Percentiles rank a stretch among this genome's conserved stretches.
phyloP scores from a whole-genome alignment of 2,797 vertebrate genomes.

The Gephyroberyx darwinii region DNA sequence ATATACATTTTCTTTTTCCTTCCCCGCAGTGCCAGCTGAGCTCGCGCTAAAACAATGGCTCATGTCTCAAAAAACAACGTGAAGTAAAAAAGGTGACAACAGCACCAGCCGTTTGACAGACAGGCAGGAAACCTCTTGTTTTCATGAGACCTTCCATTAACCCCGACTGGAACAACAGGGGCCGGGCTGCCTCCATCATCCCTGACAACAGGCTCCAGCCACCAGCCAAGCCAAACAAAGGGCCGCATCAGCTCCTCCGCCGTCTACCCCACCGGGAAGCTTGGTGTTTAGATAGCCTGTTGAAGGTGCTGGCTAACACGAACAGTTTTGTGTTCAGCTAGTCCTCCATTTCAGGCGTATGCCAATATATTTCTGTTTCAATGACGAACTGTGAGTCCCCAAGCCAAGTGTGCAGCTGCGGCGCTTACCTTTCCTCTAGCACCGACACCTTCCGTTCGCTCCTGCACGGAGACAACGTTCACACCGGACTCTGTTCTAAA shows the following conservation, averaged over 20 bases:
- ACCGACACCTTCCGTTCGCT: too few species aligned
- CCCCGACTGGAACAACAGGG: constrained; percentile 43
- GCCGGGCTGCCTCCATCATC: constrained; percentile 21
- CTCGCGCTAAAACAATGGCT: too few species aligned
- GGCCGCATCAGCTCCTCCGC: constrained; percentile 11
- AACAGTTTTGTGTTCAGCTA: too few species aligned
- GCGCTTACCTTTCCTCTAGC: neutral
- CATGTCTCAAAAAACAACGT: too few species aligned
- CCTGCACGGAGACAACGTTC: too few species aligned
- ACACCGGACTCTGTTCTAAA: too few species aligned
- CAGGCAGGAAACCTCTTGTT: constrained; percentile 3
- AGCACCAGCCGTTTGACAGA: neutral
- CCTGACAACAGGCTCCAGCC: constrained; percentile 30
- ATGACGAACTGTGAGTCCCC: neutral
- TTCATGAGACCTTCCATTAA: constrained; percentile 40
- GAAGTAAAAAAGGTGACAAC: neutral
- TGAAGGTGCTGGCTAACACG: neutral
- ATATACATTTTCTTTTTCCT: too few species aligned
- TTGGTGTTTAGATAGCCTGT: constrained; percentile 1
- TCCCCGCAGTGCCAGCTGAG: neutral
- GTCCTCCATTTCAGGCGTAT: too few species aligned
- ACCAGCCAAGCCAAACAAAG: constrained; percentile 41
- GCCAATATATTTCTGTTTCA: neutral
- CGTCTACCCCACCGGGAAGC: neutral
- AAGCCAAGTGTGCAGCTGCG: neutral